Evolutionary conservation across 2,888 invertebrate genomes (phyloP).

Genomic region (Malthinus seriepunctatus): DNA sequence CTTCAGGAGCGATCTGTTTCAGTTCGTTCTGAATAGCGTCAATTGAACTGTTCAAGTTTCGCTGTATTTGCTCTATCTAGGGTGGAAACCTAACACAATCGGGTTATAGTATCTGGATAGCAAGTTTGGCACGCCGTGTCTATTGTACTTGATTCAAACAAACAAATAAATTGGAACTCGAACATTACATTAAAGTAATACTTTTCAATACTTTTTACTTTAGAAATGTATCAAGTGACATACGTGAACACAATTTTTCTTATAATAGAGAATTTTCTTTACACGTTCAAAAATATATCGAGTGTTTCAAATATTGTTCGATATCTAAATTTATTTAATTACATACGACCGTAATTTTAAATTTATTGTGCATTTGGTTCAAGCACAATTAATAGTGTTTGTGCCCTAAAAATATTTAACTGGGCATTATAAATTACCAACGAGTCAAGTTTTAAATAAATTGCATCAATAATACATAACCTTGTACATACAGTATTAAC

Average conservation of each 20-base stretch:
- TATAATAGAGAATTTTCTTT: too few species aligned
- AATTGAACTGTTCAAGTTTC: slow-evolving; percentile 27
- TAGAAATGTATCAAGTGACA: background rate
- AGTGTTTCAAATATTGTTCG: too few species aligned
- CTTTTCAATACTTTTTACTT: slow-evolving; percentile 1
- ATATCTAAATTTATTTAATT: too few species aligned
- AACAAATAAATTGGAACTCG: slow-evolving; percentile 19
- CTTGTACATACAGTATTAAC: too few species aligned
- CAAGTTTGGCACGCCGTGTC: slow-evolving; percentile 20
- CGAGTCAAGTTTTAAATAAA: too few species aligned
- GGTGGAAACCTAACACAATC: slow-evolving; percentile 24
- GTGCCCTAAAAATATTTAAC: too few species aligned
- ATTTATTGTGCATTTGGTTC: too few species aligned
- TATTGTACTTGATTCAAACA: slow-evolving; percentile 13
- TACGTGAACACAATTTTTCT: background rate
- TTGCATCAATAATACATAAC: too few species aligned
- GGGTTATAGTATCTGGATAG: slow-evolving; percentile 22
- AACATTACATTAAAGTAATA: slow-evolving; percentile 4
- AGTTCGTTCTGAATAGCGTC: slow-evolving; percentile 26
- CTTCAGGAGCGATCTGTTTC: slow-evolving; percentile 27
- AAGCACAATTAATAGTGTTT: too few species aligned
- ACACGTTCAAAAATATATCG: too few species aligned
- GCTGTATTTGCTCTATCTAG: slow-evolving; percentile 27
- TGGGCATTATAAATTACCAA: too few species aligned
- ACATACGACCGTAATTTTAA: too few species aligned